phyloP scores from a whole-genome alignment of 2,797 vertebrate genomes.

The Fringilla coelebs region DNA sequence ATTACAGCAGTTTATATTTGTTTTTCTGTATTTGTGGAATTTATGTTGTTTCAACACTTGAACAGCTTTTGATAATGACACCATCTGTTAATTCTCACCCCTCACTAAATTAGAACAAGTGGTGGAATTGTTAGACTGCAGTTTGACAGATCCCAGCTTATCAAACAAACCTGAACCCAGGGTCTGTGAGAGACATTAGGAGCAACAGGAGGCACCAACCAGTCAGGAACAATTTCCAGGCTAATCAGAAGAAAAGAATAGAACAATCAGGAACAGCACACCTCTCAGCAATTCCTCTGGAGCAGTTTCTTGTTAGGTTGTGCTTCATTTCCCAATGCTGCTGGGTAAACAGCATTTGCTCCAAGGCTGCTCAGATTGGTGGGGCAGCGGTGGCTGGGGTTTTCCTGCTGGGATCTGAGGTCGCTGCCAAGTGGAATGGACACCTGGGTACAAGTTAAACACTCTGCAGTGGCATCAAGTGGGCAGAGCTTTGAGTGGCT shows the following conservation, averaged over 20 bases:
- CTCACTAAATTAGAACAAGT: conserved; percentile 32
- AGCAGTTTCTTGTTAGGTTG: neutral
- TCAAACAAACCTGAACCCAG: conserved; percentile 1
- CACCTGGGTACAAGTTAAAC: neutral
- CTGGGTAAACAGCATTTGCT: neutral
- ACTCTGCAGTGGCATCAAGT: neutral
- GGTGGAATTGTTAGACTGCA: conserved; percentile 17
- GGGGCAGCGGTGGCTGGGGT: neutral
- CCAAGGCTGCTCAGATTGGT: neutral
- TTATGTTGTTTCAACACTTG: conserved; percentile 59
- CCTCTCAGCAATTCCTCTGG: too few relatives aligned
- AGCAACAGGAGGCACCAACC: neutral
- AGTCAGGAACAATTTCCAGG: neutral
- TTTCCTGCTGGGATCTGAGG: neutral
- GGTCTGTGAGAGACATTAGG: neutral
- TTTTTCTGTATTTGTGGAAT: conserved; percentile 43
- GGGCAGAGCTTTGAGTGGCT: neutral
- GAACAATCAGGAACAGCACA: neutral
- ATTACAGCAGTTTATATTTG: conserved; percentile 48
- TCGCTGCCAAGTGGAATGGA: too few relatives aligned
- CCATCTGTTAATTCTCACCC: conserved; percentile 66
- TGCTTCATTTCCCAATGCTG: neutral
- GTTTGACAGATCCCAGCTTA: conserved; percentile 13
- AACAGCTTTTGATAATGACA: conserved; percentile 66
- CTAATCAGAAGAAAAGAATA: neutral